Percentiles rank a stretch among this genome's conserved stretches.
phyloP scores from a whole-genome alignment of 2,113 vertebrate species.

The Ctenomys sociabilis region DNA sequence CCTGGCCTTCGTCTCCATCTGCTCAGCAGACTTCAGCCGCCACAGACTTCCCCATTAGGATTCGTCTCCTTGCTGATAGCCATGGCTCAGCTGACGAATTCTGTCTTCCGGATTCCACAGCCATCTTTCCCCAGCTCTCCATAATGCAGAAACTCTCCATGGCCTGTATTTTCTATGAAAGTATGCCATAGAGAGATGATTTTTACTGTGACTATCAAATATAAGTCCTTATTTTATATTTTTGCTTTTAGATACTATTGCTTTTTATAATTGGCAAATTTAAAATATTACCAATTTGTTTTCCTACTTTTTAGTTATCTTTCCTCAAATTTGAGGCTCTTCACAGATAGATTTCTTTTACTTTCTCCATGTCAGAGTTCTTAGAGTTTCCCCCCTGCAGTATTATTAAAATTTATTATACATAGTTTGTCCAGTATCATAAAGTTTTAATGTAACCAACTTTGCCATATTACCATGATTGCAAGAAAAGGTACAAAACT shows the following conservation, averaged over 20 bases:
- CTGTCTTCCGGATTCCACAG: not conserved
- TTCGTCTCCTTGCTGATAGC: not conserved
- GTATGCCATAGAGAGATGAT: not conserved
- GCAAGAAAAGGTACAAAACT: not conserved
- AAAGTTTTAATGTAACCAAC: not conserved
- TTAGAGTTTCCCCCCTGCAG: not conserved
- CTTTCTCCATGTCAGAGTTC: not conserved
- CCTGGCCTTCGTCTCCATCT: not conserved
- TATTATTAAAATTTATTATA: not conserved
- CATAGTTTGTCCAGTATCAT: not conserved
- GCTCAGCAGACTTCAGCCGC: not conserved
- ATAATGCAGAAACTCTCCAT: not conserved
- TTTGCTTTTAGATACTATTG: not conserved
- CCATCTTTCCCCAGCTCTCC: not conserved
- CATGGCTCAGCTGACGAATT: not conserved
- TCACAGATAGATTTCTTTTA: not conserved
- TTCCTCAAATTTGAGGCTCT: not conserved
- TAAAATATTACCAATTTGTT: not conserved
- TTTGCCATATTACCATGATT: not conserved
- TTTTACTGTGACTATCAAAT: not conserved
- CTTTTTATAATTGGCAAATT: constrained; percentile 8
- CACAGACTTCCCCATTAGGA: not conserved
- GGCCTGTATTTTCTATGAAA: not conserved
- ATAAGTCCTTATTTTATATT: not conserved
- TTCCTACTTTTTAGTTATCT: not conserved